Evolutionary conservation across 2,888 invertebrate genomes (phyloP).

Genomic region (Synanthedon vespiformis): DNA sequence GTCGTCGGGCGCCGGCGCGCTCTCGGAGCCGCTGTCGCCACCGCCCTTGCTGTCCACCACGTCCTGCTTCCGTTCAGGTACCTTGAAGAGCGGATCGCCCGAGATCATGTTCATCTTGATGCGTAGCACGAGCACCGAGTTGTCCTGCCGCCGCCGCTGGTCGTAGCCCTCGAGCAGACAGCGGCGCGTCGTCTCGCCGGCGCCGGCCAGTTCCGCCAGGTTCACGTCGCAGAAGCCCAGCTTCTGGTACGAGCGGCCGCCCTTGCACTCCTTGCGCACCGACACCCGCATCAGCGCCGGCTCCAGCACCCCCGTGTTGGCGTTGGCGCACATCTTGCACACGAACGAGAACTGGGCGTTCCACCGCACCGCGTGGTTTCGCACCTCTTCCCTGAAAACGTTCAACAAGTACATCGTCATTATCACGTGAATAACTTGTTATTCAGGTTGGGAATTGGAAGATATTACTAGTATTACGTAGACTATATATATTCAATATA

Average conservation of each 20-base stretch:
- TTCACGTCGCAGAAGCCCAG: slow-evolving; percentile 98
- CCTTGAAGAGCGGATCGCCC: slow-evolving; percentile 97
- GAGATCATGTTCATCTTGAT: slow-evolving; percentile 95
- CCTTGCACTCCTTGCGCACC: slow-evolving; percentile 90
- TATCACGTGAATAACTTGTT: background rate
- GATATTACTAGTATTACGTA: background rate
- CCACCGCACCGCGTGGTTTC: slow-evolving; percentile 95
- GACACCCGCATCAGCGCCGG: slow-evolving; percentile 94
- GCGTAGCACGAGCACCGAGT: slow-evolving; percentile 92
- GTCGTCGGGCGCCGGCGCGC: slow-evolving; percentile 63
- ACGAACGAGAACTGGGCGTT: slow-evolving; percentile 90
- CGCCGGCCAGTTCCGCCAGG: slow-evolving; percentile 95
- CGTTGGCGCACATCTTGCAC: slow-evolving; percentile 97
- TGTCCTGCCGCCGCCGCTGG: slow-evolving; percentile 91
- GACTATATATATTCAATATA: too few relatives aligned
- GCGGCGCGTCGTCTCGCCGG: slow-evolving; percentile 86
- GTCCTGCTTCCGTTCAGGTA: slow-evolving; percentile 66
- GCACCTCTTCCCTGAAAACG: slow-evolving; percentile 86
- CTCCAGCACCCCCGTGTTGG: slow-evolving; percentile 94
- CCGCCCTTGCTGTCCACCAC: slow-evolving; percentile 36
- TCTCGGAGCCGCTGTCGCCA: slow-evolving; percentile 56
- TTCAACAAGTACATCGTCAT: background rate
- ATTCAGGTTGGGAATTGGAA: background rate
- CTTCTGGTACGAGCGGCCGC: slow-evolving; percentile 91
- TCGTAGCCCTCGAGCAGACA: slow-evolving; percentile 97